Conservation (phyloP, 2,113 vertebrate species). For the Hoplias malabaricus region DNA sequence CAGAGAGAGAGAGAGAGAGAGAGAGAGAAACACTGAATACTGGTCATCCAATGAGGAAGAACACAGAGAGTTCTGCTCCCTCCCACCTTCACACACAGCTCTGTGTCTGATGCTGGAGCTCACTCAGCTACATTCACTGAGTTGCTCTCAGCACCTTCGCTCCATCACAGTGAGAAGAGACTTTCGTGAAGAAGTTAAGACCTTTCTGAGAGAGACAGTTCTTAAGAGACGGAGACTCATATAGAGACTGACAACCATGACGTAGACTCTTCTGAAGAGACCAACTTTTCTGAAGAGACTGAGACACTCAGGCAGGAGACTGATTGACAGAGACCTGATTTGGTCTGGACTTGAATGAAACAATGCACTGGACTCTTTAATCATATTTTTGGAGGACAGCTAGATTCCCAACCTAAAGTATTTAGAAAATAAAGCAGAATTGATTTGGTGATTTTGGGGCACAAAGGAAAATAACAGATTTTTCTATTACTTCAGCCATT, state of each 20-base stretch:
- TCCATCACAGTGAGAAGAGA: not conserved
- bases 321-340: not conserved
- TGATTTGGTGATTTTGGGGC: not conserved
- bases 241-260: too few relatives aligned
- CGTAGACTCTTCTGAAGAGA: too few relatives aligned
- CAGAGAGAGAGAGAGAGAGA: too few relatives aligned
- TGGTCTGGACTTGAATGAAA: too few relatives aligned
- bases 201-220: not conserved
- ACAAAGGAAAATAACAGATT: not conserved
- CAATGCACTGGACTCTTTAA: not conserved
- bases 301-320: not conserved
- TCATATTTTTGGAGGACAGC: too few relatives aligned
- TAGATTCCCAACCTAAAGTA: too few relatives aligned
- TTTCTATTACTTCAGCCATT: not conserved
- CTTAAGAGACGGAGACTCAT: too few relatives aligned
- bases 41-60: conserved; percentile 65
- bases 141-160: not conserved
- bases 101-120: conserved; percentile 36
- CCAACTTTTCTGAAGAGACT: too few relatives aligned
- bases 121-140: conserved; percentile 9
- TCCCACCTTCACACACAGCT: conserved; percentile 39
- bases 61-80: conserved; percentile 51
- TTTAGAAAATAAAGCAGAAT: not conserved
- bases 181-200: not conserved
- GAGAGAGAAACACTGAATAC: conserved; percentile 44